A percentile compares a stretch with the other conserved stretches of the same genome.
phyloP scores from a whole-genome alignment of 2,888 invertebrate genomes.

The Thecocarcelia acutangulata region DNA sequence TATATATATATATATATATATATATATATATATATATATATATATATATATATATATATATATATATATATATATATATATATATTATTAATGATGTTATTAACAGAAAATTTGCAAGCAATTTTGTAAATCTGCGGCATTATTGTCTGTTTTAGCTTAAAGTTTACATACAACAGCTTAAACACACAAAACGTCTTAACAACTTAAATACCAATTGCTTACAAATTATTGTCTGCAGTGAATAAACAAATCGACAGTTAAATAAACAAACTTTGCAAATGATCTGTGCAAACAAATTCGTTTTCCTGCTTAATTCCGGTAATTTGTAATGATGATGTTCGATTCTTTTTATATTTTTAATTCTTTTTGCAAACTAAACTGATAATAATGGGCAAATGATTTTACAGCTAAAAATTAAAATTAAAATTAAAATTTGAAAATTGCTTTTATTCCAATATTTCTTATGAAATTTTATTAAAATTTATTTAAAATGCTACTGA shows the following conservation, averaged over 20 bases:
- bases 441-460: too few species aligned
- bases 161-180: constrained; percentile 16
- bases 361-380: too few species aligned
- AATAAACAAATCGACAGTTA: constrained; percentile 4
- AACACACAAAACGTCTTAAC: constrained; percentile 18
- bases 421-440: too few species aligned
- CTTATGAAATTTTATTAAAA: too few species aligned
- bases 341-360: background rate
- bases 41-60: too few species aligned
- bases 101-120: constrained; percentile 11
- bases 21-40: too few species aligned
- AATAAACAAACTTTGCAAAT: constrained; percentile 18
- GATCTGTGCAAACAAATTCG: constrained; percentile 17
- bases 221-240: constrained; percentile 24
- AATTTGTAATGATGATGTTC: constrained; percentile 10
- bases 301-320: constrained; percentile 17
- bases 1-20: too few species aligned
- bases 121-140: constrained; percentile 15
- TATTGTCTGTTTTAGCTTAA: constrained; percentile 1
- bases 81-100: constrained; percentile 33
- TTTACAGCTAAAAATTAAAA: too few species aligned
- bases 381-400: too few species aligned
- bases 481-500: too few species aligned
- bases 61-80: too few species aligned
- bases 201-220: constrained; percentile 43